Evolutionary conservation across 2,797 vertebrate genomes (phyloP).

Genomic region (Rhinoraja longicauda): DNA sequence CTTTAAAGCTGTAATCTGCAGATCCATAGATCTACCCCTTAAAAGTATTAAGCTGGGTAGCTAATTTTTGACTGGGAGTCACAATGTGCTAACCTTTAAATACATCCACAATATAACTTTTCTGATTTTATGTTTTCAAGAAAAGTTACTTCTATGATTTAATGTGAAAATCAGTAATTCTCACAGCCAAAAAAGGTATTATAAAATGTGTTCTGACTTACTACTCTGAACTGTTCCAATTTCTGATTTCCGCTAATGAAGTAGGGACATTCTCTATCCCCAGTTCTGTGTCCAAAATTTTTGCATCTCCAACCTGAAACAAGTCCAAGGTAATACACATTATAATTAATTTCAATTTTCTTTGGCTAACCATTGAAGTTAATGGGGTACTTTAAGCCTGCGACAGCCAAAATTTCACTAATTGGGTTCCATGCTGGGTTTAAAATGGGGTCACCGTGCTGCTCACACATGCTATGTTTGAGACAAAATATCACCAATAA

Average conservation of each 20-base stretch:
- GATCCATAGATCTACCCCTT: no score
- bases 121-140: not conserved
- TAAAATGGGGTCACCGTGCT: no score
- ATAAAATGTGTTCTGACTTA: slow-evolving; percentile 57
- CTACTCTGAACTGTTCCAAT: slow-evolving; percentile 93
- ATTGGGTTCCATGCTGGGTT: no score
- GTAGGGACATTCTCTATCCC: slow-evolving; percentile 87
- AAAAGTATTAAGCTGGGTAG: no score
- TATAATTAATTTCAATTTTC: not conserved
- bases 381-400: not conserved
- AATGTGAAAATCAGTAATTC: not conserved
- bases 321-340: slow-evolving; percentile 38
- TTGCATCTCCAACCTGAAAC: slow-evolving; percentile 88
- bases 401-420: no score
- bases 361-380: not conserved
- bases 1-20: no score
- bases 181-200: not conserved
- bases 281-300: slow-evolving; percentile 85
- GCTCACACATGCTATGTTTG: no score
- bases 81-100: no score
- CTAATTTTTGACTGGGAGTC: no score
- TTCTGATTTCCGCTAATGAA: slow-evolving; percentile 98
- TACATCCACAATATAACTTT: no score
- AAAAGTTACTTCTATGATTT: not conserved
- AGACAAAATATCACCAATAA: no score